Evolutionary conservation across 2,797 vertebrate species (phyloP).

Genomic region (Macroramphosus scolopax): DNA sequence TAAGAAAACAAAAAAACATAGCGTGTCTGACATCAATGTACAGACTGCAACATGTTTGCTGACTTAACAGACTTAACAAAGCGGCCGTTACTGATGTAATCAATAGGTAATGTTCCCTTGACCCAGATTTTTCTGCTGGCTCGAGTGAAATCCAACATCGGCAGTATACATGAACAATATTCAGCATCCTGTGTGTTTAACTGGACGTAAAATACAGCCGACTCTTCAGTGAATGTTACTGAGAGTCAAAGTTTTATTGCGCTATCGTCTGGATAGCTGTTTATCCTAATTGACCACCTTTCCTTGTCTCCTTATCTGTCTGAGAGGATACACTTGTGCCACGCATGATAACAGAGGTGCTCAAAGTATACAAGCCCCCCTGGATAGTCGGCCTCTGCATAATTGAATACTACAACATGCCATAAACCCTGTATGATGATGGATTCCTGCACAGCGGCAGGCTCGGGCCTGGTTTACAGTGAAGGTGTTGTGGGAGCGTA

Average conservation of each 20-base stretch:
- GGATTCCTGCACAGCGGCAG: too few relatives aligned
- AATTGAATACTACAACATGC: too few relatives aligned
- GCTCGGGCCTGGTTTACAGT: not conserved
- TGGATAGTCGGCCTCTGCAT: too few relatives aligned
- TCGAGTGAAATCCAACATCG: conserved; percentile 7
- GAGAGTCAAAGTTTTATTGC: conserved; percentile 1
- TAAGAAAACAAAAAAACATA: conserved; percentile 27
- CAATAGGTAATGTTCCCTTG: conserved; percentile 53
- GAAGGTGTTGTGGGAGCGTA: too few relatives aligned
- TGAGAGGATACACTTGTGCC: too few relatives aligned
- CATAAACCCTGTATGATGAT: too few relatives aligned
- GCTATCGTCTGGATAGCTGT: not conserved
- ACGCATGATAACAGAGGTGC: too few relatives aligned
- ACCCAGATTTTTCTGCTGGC: conserved; percentile 44
- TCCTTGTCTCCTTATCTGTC: too few relatives aligned
- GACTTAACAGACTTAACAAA: conserved; percentile 35
- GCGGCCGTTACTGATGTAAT: conserved; percentile 59
- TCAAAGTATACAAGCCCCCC: too few relatives aligned
- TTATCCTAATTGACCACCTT: conserved; percentile 3
- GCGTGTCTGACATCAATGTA: conserved; percentile 20
- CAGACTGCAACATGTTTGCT: conserved; percentile 44
- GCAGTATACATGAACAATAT: conserved; percentile 28
- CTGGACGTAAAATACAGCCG: not conserved
- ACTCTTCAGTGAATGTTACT: not conserved
- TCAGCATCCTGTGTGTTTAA: conserved; percentile 10